A percentile compares a stretch with the other conserved stretches of the same genome.
phyloP scores from a whole-genome alignment of 2,113 vertebrate species.

The Crypturellus undulatus region DNA sequence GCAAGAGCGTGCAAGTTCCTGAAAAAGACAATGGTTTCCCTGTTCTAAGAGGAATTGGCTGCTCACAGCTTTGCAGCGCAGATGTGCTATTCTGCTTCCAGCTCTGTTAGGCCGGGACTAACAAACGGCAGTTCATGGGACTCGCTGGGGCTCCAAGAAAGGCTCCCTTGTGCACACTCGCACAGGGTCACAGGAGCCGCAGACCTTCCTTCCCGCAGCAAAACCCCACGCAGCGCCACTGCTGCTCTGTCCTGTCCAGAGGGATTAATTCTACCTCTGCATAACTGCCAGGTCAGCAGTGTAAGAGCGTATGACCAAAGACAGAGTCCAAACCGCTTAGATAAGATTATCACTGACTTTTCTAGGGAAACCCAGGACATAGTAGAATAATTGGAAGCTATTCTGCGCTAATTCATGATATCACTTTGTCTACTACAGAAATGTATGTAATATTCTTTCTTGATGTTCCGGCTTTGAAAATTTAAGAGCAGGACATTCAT shows the following conservation, averaged over 20 bases:
- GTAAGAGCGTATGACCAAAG: background rate
- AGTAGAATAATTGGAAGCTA: background rate
- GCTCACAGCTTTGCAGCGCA: slow-evolving; percentile 34
- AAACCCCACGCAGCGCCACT: background rate
- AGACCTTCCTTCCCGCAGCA: background rate
- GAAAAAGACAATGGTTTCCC: slow-evolving; percentile 28
- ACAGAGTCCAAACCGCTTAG: background rate
- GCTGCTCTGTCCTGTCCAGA: background rate
- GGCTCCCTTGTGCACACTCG: background rate
- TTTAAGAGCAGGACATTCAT: background rate
- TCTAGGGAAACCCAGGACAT: background rate
- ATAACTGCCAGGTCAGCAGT: background rate
- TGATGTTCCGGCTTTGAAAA: background rate
- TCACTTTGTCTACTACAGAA: background rate
- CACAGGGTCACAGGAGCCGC: background rate
- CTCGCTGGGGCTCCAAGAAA: background rate
- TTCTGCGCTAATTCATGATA: background rate
- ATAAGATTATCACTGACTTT: background rate
- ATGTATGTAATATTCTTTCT: background rate
- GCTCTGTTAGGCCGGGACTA: background rate
- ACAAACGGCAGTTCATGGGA: slow-evolving; percentile 33
- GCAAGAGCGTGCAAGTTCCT: background rate
- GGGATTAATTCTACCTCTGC: background rate
- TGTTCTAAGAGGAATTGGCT: slow-evolving; percentile 22
- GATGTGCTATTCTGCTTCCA: slow-evolving; percentile 44